A percentile compares a stretch with the other conserved stretches of the same genome.
Conservation (phyloP, 2,888 invertebrate species). For the Meteorus cinctellus region DNA sequence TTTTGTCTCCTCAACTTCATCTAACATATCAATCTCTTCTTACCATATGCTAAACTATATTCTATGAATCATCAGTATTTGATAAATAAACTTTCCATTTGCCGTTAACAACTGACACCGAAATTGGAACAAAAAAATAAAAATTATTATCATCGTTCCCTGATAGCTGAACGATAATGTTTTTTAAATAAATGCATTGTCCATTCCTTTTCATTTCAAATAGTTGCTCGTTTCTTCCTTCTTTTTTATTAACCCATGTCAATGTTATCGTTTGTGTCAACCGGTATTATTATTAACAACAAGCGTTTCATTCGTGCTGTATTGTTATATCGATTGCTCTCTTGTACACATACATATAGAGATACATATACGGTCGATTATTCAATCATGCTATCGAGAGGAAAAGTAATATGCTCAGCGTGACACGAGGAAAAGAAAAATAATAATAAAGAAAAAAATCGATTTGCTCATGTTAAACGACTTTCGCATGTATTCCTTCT, state of each 20-base stretch:
- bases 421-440: background rate
- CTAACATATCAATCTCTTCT: background rate
- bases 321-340: conserved; percentile 12
- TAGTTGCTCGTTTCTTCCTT: background rate
- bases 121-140: background rate
- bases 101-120: background rate
- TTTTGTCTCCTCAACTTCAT: background rate
- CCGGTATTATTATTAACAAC: conserved; percentile 10
- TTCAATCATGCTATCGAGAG: conserved; percentile 31
- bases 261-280: background rate
- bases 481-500: conserved; percentile 7
- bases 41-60: background rate
- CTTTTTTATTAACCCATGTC: background rate
- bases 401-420: conserved; percentile 25
- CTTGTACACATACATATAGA: background rate
- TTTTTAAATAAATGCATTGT: background rate
- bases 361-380: conserved; percentile 31
- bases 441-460: background rate
- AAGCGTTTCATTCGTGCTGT: conserved; percentile 8
- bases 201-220: background rate
- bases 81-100: background rate
- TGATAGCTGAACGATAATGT: too few species aligned
- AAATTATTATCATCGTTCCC: background rate
- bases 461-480: conserved; percentile 27
- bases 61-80: background rate